A percentile compares a stretch with the other conserved stretches of the same genome.
These are phyloP conservation scores for Ecdyonurus torrentis DNA, from an alignment of 2,888 invertebrate genomes.

Conservation along the genomic window DNA sequence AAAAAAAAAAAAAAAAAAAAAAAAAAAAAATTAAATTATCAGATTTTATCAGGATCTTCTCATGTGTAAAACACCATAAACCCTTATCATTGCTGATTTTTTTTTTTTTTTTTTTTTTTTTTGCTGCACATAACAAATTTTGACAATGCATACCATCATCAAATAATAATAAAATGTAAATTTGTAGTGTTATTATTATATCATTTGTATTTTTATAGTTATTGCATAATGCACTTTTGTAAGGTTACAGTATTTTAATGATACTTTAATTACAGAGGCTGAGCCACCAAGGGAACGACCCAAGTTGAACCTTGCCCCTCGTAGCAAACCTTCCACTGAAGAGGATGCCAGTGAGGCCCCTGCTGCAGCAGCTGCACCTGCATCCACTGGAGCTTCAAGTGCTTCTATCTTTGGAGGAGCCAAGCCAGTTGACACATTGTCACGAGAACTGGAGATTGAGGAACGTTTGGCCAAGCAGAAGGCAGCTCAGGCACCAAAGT, in stretches of 20 bases:
- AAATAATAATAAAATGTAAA: no score
- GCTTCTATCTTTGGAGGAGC: constrained; percentile 86
- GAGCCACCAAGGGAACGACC: constrained; percentile 40
- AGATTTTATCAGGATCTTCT: no score
- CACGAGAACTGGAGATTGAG: constrained; percentile 80
- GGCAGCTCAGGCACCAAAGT: constrained; percentile 19
- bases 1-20: no score
- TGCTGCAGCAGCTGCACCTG: constrained; percentile 19
- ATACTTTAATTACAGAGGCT: background rate
- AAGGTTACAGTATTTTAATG: background rate
- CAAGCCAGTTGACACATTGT: constrained; percentile 86
- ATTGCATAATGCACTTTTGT: no score
- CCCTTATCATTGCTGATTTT: no score
- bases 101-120: no score
- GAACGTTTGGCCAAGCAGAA: constrained; percentile 49
- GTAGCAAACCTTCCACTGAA: constrained; percentile 53
- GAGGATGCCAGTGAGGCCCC: constrained; percentile 17
- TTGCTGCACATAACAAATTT: no score
- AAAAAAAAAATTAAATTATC: no score
- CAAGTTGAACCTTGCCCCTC: constrained; percentile 60
- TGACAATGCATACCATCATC: no score
- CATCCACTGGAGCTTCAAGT: constrained; percentile 37
- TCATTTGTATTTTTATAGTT: background rate
- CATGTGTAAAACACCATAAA: no score
- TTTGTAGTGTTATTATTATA: no score